A percentile compares a stretch with the other conserved stretches of the same genome.
These are phyloP conservation scores for Alectura lathami DNA, from an alignment of 2,113 vertebrate species.

Conservation along the genomic window DNA sequence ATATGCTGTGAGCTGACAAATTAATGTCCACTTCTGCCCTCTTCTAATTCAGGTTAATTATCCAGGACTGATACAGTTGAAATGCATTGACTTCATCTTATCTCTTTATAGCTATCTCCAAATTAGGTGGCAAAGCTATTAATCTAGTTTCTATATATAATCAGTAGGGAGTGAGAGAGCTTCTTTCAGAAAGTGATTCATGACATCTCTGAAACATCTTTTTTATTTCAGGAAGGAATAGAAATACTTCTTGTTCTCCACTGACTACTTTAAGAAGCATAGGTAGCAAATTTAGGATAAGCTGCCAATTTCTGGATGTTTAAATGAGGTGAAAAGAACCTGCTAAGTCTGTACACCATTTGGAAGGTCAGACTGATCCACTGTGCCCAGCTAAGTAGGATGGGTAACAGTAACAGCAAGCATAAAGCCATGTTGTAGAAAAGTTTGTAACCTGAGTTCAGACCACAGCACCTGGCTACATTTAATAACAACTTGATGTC, in stretches of 20 bases:
- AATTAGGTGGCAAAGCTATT: background rate
- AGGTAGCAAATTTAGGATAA: background rate
- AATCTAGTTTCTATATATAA: background rate
- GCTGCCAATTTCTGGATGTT: background rate
- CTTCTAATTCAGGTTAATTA: slow-evolving; percentile 45
- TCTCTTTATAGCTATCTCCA: background rate
- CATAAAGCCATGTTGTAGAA: background rate
- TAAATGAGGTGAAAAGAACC: background rate
- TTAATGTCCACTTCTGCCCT: background rate
- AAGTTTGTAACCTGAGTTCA: background rate
- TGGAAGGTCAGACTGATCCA: background rate
- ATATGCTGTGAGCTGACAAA: background rate
- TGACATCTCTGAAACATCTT: background rate
- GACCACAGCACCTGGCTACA: background rate
- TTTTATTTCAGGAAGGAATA: background rate
- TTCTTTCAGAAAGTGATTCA: background rate
- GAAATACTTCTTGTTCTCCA: background rate
- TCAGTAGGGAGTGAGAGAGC: background rate
- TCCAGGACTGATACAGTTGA: background rate
- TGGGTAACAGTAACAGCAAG: fast-evolving
- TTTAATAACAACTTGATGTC: background rate
- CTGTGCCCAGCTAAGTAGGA: background rate
- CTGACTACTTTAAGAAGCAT: background rate
- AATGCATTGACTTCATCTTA: background rate
- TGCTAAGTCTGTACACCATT: background rate